These are phyloP conservation scores for Diarsia dahlii DNA, from an alignment of 2,888 invertebrate genomes.

Conservation along the genomic window DNA sequence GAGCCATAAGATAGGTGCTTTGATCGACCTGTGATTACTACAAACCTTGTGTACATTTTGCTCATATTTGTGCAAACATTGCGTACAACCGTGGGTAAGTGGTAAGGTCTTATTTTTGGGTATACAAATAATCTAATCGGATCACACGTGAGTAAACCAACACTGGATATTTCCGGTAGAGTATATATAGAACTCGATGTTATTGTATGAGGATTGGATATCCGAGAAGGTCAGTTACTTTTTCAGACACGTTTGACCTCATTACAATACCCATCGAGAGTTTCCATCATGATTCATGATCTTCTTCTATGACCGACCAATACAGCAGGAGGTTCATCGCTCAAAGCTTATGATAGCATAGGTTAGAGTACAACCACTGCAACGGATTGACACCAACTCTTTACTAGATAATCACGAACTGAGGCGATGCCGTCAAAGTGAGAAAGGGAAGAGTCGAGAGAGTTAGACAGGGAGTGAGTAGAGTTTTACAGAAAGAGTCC, in stretches of 20 bases:
- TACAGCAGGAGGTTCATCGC: not conserved
- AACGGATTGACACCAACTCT: not conserved
- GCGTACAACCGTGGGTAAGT: conserved; percentile 9
- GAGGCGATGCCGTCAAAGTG: not conserved
- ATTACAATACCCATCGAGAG: not conserved
- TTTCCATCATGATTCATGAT: no score
- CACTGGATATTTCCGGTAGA: not conserved
- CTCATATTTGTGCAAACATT: conserved; percentile 33
- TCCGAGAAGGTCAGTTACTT: not conserved
- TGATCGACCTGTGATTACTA: conserved; percentile 5
- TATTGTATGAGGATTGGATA: not conserved
- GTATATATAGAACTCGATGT: not conserved
- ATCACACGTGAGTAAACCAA: conserved; percentile 18
- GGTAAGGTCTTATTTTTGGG: conserved; percentile 10
- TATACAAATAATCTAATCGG: conserved; percentile 34
- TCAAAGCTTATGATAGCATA: not conserved
- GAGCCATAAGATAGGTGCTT: not conserved
- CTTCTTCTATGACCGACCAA: not conserved
- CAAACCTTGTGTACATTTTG: conserved; percentile 13
- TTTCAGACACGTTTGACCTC: not conserved
- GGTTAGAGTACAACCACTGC: not conserved
- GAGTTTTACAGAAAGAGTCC: not conserved
- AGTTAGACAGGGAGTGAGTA: not conserved
- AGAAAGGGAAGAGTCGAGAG: no score
- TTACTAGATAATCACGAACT: not conserved